Evolutionary conservation across 2,113 vertebrate species (phyloP).

Genomic region (Leuciscus idus): DNA sequence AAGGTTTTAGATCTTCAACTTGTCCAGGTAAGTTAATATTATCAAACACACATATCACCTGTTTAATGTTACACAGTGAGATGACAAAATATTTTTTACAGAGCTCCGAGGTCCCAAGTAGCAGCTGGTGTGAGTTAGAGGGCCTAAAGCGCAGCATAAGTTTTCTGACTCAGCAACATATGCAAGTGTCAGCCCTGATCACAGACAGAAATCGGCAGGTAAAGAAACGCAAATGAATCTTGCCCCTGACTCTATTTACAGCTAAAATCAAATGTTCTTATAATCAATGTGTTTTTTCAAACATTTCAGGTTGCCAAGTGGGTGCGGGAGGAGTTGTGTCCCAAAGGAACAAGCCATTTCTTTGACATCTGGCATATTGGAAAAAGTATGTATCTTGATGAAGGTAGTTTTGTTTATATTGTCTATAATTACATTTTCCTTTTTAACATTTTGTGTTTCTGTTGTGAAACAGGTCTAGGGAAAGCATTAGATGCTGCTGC

Average conservation of each 20-base stretch:
- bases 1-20: background rate
- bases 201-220: conserved; percentile 6
- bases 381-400: background rate
- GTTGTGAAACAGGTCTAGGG: background rate
- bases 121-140: no score
- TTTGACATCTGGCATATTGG: background rate
- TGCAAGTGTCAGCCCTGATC: background rate
- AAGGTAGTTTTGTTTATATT: background rate
- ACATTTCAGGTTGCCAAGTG: background rate
- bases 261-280: background rate
- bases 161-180: background rate
- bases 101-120: no score
- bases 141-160: background rate
- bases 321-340: background rate
- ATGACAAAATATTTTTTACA: no score
- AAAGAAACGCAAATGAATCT: background rate
- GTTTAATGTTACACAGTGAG: background rate
- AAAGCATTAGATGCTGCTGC: background rate
- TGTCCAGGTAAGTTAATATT: background rate
- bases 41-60: background rate
- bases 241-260: background rate
- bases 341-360: background rate
- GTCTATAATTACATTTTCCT: background rate
- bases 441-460: background rate
- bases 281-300: background rate